phyloP scores from a whole-genome alignment of 1,140 invertebrate species.

The Eupristina koningsbergeri region DNA sequence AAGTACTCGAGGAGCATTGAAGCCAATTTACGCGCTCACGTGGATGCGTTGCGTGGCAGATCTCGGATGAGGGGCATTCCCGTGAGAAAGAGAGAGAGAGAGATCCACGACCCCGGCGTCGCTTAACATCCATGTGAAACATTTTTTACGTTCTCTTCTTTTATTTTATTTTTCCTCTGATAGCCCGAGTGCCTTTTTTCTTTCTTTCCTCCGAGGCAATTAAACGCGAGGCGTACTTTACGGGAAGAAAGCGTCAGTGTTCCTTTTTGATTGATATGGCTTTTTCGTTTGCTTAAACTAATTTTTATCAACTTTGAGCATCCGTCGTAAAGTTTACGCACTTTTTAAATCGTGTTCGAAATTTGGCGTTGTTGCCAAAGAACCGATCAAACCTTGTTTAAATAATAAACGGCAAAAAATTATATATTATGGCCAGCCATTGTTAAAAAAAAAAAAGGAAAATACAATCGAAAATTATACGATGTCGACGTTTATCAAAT shows the following conservation, averaged over 20 bases:
- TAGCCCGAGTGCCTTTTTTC: not conserved
- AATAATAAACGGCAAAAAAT: not conserved
- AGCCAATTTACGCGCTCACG: constrained; percentile 49
- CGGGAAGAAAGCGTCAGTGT: not conserved
- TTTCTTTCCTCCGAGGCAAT: constrained; percentile 14
- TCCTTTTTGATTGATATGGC: not conserved
- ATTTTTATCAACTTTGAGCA: not conserved
- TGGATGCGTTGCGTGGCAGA: constrained; percentile 1
- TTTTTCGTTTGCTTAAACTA: not conserved
- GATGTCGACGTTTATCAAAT: not conserved
- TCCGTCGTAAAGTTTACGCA: not conserved
- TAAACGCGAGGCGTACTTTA: constrained; percentile 22
- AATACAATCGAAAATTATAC: not conserved
- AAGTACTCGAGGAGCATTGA: constrained; percentile 47
- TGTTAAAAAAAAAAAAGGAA: not conserved
- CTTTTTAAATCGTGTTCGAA: not conserved
- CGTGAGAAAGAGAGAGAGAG: no score
- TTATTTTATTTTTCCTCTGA: not conserved
- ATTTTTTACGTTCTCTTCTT: not conserved
- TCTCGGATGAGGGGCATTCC: constrained; percentile 45
- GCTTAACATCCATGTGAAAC: not conserved
- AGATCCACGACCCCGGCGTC: constrained; percentile 16
- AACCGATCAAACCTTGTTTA: not conserved
- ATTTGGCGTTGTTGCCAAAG: not conserved
- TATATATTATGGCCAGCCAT: not conserved